phyloP scores from a whole-genome alignment of 2,113 vertebrate genomes.

The Oreochromis tanganicae region DNA sequence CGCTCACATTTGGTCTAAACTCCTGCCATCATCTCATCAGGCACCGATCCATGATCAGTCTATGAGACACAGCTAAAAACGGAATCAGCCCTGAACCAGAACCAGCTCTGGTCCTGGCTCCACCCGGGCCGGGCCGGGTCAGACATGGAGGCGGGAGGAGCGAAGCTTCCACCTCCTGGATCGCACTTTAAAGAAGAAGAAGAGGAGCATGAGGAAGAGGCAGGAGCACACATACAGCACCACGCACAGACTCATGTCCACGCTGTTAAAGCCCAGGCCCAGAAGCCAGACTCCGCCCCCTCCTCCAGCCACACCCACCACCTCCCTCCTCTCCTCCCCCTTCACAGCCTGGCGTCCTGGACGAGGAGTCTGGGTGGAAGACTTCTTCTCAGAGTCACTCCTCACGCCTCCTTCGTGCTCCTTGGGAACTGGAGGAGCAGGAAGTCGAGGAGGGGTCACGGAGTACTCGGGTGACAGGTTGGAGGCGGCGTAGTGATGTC shows the following conservation, averaged over 20 bases:
- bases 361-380: neutral
- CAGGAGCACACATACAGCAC: constrained; percentile 84
- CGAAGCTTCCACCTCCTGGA: constrained; percentile 81
- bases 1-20: neutral
- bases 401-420: neutral
- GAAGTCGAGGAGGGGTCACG: neutral
- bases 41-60: neutral
- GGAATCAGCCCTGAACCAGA: neutral
- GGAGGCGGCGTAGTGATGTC: constrained; percentile 71
- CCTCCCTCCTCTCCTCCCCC: neutral
- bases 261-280: constrained; percentile 86
- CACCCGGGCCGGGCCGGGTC: neutral
- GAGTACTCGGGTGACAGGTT: constrained; percentile 76
- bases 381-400: neutral
- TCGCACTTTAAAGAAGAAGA: constrained; percentile 87
- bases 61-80: neutral
- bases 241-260: constrained; percentile 96
- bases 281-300: constrained; percentile 67
- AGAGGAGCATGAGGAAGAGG: constrained; percentile 90
- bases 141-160: constrained; percentile 67
- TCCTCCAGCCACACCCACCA: neutral
- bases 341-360: neutral
- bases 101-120: neutral
- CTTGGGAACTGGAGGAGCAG: neutral
- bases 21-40: neutral